phyloP scores from a whole-genome alignment of 2,888 invertebrate genomes.

The Tetragonisca angustula region DNA sequence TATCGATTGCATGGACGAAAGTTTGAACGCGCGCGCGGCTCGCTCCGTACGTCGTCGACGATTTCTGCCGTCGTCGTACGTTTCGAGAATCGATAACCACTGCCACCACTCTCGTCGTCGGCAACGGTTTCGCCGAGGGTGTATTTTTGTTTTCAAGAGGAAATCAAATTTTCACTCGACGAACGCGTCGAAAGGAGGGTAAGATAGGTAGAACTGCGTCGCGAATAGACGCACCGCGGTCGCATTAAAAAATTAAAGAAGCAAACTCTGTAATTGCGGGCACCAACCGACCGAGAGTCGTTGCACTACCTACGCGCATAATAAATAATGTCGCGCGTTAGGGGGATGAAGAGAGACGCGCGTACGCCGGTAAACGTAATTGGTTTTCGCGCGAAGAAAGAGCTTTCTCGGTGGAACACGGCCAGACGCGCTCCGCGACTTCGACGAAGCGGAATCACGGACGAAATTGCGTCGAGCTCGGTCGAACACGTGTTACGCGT shows the following conservation, averaged over 20 bases:
- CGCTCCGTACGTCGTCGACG: neutral
- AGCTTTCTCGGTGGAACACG: neutral
- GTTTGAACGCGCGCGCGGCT: neutral
- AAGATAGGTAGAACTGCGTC: neutral
- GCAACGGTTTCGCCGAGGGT: neutral
- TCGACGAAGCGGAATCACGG: neutral
- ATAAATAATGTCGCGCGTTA: neutral
- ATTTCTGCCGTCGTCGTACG: neutral
- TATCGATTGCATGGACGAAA: slow-evolving; percentile 15
- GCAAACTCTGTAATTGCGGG: neutral
- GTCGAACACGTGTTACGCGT: neutral
- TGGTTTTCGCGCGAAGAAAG: neutral
- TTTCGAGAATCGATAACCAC: slow-evolving; percentile 11
- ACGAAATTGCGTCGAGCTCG: neutral
- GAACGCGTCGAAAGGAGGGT: neutral
- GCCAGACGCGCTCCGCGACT: neutral
- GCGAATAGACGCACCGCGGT: neutral
- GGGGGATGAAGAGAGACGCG: neutral
- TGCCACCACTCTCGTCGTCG: neutral
- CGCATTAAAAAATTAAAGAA: neutral
- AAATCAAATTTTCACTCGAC: neutral
- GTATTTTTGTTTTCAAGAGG: neutral
- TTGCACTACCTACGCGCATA: neutral
- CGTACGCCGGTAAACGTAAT: neutral
- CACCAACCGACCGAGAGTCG: neutral